phyloP scores from a whole-genome alignment of 1,140 invertebrate species.

The Plodia interpunctella region DNA sequence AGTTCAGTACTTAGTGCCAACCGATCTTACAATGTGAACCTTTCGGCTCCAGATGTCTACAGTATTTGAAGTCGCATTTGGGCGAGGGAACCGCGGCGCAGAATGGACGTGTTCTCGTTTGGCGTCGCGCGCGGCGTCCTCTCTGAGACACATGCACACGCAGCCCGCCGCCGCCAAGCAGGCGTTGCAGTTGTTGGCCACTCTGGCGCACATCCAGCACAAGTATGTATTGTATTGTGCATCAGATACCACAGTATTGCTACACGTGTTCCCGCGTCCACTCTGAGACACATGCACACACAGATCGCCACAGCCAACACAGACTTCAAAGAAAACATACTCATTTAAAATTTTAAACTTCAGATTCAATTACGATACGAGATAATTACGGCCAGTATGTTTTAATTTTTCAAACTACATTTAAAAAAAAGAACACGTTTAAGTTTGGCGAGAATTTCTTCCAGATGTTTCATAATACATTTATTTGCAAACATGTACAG shows the following conservation, averaged over 20 bases:
- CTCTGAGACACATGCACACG: constrained; percentile 46
- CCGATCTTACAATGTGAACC: too few relatives aligned
- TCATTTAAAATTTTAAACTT: too few relatives aligned
- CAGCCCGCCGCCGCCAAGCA: constrained; percentile 55
- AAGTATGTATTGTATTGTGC: constrained; percentile 32
- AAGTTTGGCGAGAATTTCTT: too few relatives aligned
- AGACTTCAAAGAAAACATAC: too few relatives aligned
- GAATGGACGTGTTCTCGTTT: constrained; percentile 47
- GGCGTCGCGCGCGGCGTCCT: constrained; percentile 42
- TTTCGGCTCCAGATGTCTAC: constrained; percentile 31
- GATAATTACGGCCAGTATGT: too few relatives aligned
- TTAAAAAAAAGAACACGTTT: too few relatives aligned
- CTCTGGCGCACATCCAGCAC: constrained; percentile 49
- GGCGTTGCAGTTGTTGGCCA: constrained; percentile 51
- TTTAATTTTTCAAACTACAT: too few relatives aligned
- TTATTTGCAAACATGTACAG: too few relatives aligned
- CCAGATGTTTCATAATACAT: too few relatives aligned
- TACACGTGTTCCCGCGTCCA: constrained; percentile 44
- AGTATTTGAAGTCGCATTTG: constrained; percentile 70
- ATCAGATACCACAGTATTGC: constrained; percentile 12
- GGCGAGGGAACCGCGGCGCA: constrained; percentile 41
- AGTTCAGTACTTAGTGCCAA: too few relatives aligned
- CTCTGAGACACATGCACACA: constrained; percentile 37
- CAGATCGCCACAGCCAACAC: constrained; percentile 58
- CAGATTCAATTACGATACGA: too few relatives aligned